Percentiles rank a stretch among this genome's conserved stretches.
Conservation (phyloP, 2,888 invertebrate species). For the Asteroscopus sphinx region DNA sequence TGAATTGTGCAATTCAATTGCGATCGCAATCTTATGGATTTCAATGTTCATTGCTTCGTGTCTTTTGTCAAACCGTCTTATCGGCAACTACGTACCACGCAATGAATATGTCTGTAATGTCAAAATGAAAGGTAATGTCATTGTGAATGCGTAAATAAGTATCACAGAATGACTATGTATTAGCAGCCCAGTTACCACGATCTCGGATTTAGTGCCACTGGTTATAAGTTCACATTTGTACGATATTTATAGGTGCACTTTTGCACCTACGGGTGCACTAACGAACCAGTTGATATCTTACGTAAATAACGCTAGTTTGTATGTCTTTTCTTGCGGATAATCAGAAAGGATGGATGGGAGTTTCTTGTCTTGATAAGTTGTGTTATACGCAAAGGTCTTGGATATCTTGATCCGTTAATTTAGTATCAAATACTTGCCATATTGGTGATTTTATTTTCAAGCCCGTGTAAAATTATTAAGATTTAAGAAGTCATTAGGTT, state of each 20-base stretch:
- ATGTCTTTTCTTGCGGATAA: conserved; percentile 45
- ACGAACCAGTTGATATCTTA: conserved; percentile 67
- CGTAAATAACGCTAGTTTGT: conserved; percentile 57
- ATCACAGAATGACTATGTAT: conserved; percentile 44
- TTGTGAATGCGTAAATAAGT: no score
- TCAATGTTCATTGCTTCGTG: no score
- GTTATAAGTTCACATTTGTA: conserved; percentile 65
- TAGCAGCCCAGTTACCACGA: conserved; percentile 67
- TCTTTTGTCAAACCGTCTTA: no score
- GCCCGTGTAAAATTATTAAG: neutral
- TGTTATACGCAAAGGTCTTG: conserved; percentile 43
- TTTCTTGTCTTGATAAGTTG: conserved; percentile 46
- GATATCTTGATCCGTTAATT: conserved; percentile 21
- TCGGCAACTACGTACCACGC: no score
- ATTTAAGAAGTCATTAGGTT: no score
- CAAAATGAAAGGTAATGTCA: no score
- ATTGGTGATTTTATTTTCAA: neutral
- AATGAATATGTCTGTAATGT: no score
- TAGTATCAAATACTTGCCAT: conserved; percentile 9
- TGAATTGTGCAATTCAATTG: no score
- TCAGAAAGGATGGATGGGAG: conserved; percentile 47
- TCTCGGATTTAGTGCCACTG: conserved; percentile 60
- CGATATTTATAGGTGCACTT: conserved; percentile 71
- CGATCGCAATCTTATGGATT: no score
- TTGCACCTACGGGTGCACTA: conserved; percentile 67